These are phyloP conservation scores for Morelia viridis DNA, from an alignment of 2,797 vertebrate species.

Conservation along the genomic window DNA sequence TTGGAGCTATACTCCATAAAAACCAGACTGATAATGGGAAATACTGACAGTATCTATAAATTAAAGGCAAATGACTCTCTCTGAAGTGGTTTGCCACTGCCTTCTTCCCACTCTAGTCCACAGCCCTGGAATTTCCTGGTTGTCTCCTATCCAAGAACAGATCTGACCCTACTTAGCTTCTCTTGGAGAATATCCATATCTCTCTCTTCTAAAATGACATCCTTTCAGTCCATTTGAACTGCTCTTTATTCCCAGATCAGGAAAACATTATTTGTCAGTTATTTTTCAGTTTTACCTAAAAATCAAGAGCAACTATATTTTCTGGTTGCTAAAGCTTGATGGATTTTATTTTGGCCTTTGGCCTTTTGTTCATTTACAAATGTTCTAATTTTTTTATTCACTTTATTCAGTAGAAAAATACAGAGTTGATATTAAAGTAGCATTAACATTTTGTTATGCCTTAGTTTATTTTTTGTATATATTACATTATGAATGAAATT, in stretches of 20 bases:
- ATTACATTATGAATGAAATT: conserved; percentile 49
- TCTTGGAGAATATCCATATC: background rate
- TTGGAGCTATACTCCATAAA: conserved; percentile 64
- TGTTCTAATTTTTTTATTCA: background rate
- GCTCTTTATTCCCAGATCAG: conserved; percentile 51
- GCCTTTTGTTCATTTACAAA: background rate
- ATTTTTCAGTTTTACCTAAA: conserved; percentile 37
- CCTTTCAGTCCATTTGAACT: conserved; percentile 54
- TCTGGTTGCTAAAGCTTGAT: background rate
- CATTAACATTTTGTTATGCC: background rate
- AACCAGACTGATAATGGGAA: conserved; percentile 31
- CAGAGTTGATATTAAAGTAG: background rate
- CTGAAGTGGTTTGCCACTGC: background rate
- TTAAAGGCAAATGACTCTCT: background rate
- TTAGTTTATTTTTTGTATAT: conserved; percentile 13
- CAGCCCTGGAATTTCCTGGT: background rate
- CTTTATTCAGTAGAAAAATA: background rate
- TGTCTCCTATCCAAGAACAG: background rate
- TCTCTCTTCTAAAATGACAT: conserved; percentile 60
- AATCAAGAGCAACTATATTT: conserved; percentile 28
- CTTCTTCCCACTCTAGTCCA: background rate
- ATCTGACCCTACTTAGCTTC: background rate
- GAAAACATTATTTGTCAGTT: conserved; percentile 30
- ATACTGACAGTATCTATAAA: conserved; percentile 18
- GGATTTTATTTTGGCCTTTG: background rate